Percentiles rank a stretch among this genome's conserved stretches.
Evolutionary conservation across 2,888 invertebrate species (phyloP).

Genomic region (Drosophila imparisetae): DNA sequence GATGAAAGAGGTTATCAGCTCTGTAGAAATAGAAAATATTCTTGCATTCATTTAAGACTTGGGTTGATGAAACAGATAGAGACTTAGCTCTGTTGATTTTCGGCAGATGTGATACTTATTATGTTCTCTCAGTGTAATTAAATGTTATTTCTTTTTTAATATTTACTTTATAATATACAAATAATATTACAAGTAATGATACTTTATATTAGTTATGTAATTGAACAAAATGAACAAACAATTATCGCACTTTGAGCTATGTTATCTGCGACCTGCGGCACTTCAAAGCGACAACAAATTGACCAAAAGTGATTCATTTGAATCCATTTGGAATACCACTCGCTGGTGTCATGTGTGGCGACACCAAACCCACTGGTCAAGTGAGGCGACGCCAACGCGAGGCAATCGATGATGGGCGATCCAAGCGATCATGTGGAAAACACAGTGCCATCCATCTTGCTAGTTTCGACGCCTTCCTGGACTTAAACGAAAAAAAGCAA

Average conservation of each 20-base stretch:
- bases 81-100: not conserved
- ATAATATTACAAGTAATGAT: not conserved
- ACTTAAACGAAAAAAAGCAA: slow-evolving; percentile 2
- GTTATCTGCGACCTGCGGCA: slow-evolving; percentile 27
- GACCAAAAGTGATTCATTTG: slow-evolving; percentile 20
- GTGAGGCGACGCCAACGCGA: slow-evolving; percentile 31
- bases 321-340: slow-evolving; percentile 29
- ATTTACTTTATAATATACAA: not conserved
- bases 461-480: slow-evolving; percentile 65
- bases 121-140: not conserved
- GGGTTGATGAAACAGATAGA: accelerated
- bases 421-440: slow-evolving; percentile 13
- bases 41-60: too few relatives aligned
- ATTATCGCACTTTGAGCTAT: not conserved
- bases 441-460: slow-evolving; percentile 67
- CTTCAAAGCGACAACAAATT: slow-evolving; percentile 28
- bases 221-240: not conserved
- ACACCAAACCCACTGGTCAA: slow-evolving; percentile 37
- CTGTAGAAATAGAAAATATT: too few relatives aligned
- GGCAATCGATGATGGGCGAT: slow-evolving; percentile 42
- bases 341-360: slow-evolving; percentile 19
- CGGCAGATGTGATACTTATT: not conserved
- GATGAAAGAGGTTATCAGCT: too few relatives aligned
- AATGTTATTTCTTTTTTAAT: not conserved
- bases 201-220: not conserved